These are phyloP conservation scores for Taphrorychus bicolor DNA, from an alignment of 2,888 invertebrate genomes.

Conservation along the genomic window DNA sequence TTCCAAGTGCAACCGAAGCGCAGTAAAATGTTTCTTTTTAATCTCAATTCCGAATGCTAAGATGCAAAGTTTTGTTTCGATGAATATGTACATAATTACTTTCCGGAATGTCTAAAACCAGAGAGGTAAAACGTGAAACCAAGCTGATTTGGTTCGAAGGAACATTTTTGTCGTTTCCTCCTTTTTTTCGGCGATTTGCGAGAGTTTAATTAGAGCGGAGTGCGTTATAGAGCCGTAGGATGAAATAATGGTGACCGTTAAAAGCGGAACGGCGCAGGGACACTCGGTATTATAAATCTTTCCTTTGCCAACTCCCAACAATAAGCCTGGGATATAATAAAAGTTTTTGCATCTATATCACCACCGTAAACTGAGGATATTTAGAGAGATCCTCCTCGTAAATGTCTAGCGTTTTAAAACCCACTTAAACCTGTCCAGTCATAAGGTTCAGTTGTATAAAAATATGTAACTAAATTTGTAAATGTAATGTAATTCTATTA, in stretches of 20 bases:
- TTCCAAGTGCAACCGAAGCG: conserved; percentile 24
- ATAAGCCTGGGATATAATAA: conserved; percentile 38
- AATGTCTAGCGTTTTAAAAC: conserved; percentile 36
- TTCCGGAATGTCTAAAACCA: background rate
- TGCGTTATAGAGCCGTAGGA: conserved; percentile 7
- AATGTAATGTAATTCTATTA: no score
- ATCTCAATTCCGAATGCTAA: conserved; percentile 18
- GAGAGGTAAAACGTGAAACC: conserved; percentile 6
- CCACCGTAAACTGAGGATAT: conserved; percentile 39
- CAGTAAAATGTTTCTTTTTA: conserved; percentile 24
- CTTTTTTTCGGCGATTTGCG: background rate
- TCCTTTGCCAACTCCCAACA: conserved; percentile 35
- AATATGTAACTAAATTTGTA: no score
- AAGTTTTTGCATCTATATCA: conserved; percentile 40
- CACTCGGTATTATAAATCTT: conserved; percentile 38
- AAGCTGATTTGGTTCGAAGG: background rate
- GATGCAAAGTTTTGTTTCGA: conserved; percentile 26
- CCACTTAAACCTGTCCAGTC: background rate
- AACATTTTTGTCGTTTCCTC: background rate
- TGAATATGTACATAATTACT: conserved; percentile 20
- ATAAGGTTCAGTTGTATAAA: no score
- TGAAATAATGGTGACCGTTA: conserved; percentile 24
- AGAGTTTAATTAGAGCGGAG: conserved; percentile 1
- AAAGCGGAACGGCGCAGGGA: conserved; percentile 18
- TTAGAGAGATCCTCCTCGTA: conserved; percentile 31